These are phyloP conservation scores for Cryptotis parvus DNA, from an alignment of 2,113 vertebrate genomes.

Conservation along the genomic window DNA sequence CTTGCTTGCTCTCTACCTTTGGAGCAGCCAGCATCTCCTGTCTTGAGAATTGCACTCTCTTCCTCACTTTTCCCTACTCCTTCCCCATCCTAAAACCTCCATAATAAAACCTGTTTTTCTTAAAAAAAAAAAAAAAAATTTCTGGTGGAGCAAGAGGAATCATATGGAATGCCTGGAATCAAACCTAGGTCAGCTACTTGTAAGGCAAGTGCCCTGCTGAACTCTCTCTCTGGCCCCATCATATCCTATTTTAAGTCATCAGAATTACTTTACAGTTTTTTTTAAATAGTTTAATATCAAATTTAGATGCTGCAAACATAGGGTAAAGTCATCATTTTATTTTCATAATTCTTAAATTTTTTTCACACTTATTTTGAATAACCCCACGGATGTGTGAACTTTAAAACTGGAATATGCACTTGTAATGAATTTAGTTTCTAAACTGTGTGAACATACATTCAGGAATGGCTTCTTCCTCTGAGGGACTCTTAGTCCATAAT, in stretches of 20 bases:
- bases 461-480: neutral
- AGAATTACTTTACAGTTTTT: conserved; percentile 19
- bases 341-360: conserved; percentile 32
- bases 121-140: too few relatives aligned
- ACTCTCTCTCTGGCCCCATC: too few relatives aligned
- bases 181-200: too few relatives aligned
- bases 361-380: conserved; percentile 61
- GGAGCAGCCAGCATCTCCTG: too few relatives aligned
- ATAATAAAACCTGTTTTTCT: too few relatives aligned
- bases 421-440: conserved; percentile 21
- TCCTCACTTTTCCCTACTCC: too few relatives aligned
- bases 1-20: too few relatives aligned
- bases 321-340: conserved; percentile 41
- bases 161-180: too few relatives aligned
- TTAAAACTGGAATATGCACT: neutral
- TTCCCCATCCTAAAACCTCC: too few relatives aligned
- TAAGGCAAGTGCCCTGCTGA: too few relatives aligned
- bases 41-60: too few relatives aligned
- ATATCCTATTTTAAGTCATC: neutral
- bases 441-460: neutral
- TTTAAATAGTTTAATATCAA: conserved; percentile 9
- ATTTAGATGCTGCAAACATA: conserved; percentile 8
- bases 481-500: neutral
- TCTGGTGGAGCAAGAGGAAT: too few relatives aligned
- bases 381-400: neutral